Conservation (phyloP, 2,113 vertebrate genomes). For the Megaptera novaeangliae region DNA sequence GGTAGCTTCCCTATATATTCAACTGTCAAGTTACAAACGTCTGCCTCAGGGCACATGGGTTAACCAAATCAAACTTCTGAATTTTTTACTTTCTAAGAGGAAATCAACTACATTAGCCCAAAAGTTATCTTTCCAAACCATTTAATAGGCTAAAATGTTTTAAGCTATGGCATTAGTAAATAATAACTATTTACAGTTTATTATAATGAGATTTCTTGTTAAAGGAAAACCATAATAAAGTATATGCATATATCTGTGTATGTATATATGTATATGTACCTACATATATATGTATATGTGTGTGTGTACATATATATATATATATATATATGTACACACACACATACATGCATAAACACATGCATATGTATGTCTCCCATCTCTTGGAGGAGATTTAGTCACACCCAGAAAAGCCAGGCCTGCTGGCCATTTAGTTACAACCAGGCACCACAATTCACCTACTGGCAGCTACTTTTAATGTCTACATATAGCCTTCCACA, state of each 20-base stretch:
- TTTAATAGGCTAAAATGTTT: neutral
- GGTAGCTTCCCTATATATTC: neutral
- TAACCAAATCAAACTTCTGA: neutral
- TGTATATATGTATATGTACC: neutral
- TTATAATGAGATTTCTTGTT: neutral
- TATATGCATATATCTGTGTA: neutral
- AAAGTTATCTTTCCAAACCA: neutral
- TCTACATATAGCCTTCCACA: neutral
- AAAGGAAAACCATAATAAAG: neutral
- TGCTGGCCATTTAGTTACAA: neutral
- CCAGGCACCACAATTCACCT: neutral
- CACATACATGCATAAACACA: neutral
- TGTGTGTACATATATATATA: too few species aligned
- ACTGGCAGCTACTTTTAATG: neutral
- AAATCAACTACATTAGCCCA: neutral
- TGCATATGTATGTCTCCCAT: neutral
- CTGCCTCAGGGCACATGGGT: neutral
- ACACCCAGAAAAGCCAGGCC: neutral
- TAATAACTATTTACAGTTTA: neutral
- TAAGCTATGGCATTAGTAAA: neutral
- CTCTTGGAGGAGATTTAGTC: neutral
- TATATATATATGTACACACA: too few species aligned
- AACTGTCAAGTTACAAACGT: neutral
- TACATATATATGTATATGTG: fast-evolving
- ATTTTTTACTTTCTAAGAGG: neutral